Evolutionary conservation across 35 echinoderm and acorn worm species (phyloP).

Genomic region (Chiridota heheva): DNA sequence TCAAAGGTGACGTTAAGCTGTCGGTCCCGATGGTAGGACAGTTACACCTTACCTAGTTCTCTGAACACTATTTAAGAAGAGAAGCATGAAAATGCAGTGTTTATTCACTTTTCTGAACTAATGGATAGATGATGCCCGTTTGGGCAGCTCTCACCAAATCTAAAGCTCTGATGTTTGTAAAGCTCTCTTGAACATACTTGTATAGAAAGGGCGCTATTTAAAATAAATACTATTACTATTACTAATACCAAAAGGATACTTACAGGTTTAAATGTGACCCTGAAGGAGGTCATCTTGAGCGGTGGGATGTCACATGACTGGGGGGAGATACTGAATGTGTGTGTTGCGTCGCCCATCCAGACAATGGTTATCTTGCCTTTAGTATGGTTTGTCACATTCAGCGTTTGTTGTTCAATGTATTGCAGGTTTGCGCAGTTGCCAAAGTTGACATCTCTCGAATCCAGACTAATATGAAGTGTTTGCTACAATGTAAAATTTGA

Average conservation of each 20-base stretch:
- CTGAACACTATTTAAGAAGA: no score
- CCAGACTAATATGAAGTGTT: constrained; percentile 79
- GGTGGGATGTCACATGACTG: constrained; percentile 82
- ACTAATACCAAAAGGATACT: constrained; percentile 44
- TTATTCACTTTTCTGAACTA: no score
- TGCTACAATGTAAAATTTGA: constrained; percentile 35
- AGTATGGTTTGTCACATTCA: constrained; percentile 95
- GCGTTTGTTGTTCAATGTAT: constrained; percentile 68
- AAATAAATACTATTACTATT: no score
- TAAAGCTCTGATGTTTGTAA: no score
- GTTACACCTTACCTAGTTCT: no score
- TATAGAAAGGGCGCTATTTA: no score
- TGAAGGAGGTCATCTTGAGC: constrained; percentile 95
- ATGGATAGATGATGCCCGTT: no score
- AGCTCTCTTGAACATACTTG: no score
- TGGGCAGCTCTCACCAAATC: no score
- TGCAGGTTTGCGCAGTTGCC: constrained; percentile 61
- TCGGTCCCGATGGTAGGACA: no score
- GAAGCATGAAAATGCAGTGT: no score
- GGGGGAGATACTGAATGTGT: constrained; percentile 75
- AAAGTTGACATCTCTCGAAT: constrained; percentile 80
- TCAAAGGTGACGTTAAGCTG: no score
- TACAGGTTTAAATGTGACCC: constrained; percentile 90
- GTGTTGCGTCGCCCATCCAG: constrained; percentile 80
- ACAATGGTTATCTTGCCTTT: constrained; percentile 89